Evolutionary conservation across 2,888 invertebrate genomes (phyloP), one percentile per base, ranked within the genome.

Genomic region (Endotricha flammealis): DNA sequence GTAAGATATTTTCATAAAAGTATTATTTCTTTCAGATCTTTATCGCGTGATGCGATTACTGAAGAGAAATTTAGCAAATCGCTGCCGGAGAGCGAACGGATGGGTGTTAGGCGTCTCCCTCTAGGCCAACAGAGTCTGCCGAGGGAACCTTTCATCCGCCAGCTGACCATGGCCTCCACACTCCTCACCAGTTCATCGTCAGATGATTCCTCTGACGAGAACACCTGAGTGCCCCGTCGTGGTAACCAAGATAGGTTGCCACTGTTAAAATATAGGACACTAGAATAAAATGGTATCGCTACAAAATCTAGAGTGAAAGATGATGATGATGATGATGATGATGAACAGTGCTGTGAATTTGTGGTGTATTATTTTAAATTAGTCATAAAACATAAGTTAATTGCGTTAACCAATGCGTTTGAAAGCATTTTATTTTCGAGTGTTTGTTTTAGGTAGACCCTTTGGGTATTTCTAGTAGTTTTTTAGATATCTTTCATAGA

Each of bases 31-130:
- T 70, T 30, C 63, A 90, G 90, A 38, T 89, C 89, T n/a, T 57
- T 90, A 49, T 88, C 89, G 24, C 87, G 91, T 50, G 91, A 91
- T 68, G 91, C 90, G 43, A 93, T 93, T 57, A 92, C 92, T 36
- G 93, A 93, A 79, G 93, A 93, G 64, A 90, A 90, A 64, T 88
- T 87, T 57, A 81, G 89, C 67, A 89, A 89, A 71, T 90, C 89
- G 29, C 67, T 90, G 48, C 91, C 91, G 31, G 90, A 90, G 51
- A 90, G 90, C 52, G 90, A 83, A 44, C 61, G 83, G 25, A 76
- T 86, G 77, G 78, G 83, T 23, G 64, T 87, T 1, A 75, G 89
- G 3, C 81, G 89, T 9, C 71, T 83, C 8, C 88, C 89, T 0
- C 62, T 90, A 22, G 78, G 90, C 25, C 89, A 89, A 30, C 88